These are phyloP conservation scores for Mactra quadrangularis DNA, from an alignment of 1,140 invertebrate species.

Conservation along the genomic window DNA sequence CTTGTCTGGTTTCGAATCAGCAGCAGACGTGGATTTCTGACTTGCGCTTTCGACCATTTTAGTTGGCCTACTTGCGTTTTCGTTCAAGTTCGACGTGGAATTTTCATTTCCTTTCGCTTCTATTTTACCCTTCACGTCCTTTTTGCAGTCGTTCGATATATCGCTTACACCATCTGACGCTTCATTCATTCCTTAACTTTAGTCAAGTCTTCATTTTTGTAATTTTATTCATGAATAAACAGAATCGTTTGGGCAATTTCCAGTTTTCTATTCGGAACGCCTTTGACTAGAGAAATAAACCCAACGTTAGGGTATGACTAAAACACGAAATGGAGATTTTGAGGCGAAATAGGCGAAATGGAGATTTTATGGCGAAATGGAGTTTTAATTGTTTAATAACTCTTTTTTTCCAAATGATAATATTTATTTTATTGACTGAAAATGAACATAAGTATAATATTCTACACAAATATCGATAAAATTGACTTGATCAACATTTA, in stretches of 20 bases:
- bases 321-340: too few species aligned
- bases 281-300: background rate
- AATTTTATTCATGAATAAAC: background rate
- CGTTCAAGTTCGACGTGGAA: conserved; percentile 33
- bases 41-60: conserved; percentile 57
- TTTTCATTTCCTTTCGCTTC: conserved; percentile 16
- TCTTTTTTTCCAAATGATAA: too few species aligned
- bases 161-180: conserved; percentile 51
- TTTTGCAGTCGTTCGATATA: conserved; percentile 29
- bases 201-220: conserved; percentile 24
- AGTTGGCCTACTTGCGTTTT: conserved; percentile 60
- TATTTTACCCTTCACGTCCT: conserved; percentile 13
- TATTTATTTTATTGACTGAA: too few species aligned
- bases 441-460: too few species aligned
- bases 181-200: conserved; percentile 59
- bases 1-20: conserved; percentile 20
- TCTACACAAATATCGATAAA: too few species aligned
- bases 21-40: conserved; percentile 21
- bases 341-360: too few species aligned
- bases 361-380: too few species aligned
- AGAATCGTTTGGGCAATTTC: too few species aligned
- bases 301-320: too few species aligned
- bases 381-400: too few species aligned
- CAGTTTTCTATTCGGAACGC: too few species aligned
- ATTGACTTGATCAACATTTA: too few species aligned